Percentiles rank a stretch among this genome's conserved stretches.
Evolutionary conservation across 1,140 invertebrate species (phyloP).

Genomic region (Colletes gigas): DNA sequence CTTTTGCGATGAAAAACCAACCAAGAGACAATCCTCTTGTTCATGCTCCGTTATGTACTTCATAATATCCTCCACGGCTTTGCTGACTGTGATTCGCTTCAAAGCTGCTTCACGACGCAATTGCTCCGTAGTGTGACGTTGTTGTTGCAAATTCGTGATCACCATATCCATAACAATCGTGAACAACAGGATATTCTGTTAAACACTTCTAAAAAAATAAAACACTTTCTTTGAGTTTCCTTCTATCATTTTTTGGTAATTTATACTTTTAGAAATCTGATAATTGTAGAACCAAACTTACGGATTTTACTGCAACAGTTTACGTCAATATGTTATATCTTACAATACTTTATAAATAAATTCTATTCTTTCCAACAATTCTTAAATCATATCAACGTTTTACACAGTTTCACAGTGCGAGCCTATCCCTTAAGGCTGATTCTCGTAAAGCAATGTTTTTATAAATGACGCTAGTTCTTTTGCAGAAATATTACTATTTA

Average conservation of each 20-base stretch:
- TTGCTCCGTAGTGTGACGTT: conserved; percentile 95
- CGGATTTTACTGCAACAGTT: conserved; percentile 12
- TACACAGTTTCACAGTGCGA: not conserved
- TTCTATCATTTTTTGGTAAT: not conserved
- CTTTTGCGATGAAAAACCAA: conserved; percentile 97
- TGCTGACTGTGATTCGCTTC: conserved; percentile 92
- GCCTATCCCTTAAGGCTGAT: conserved; percentile 40
- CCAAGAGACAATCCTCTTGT: conserved; percentile 96
- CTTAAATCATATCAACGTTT: conserved; percentile 1
- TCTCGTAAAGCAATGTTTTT: not conserved
- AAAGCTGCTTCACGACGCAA: conserved; percentile 94
- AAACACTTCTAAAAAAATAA: conserved; percentile 10
- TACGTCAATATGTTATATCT: no score
- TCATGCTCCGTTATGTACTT: conserved; percentile 96
- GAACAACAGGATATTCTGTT: not conserved
- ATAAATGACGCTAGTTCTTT: not conserved
- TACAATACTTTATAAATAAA: not conserved
- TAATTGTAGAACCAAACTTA: not conserved
- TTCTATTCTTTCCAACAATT: not conserved
- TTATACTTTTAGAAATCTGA: not conserved
- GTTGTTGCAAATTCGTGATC: conserved; percentile 94
- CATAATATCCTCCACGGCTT: conserved; percentile 96
- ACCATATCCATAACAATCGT: conserved; percentile 91
- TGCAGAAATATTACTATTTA: no score
- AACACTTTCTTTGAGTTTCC: not conserved